Conservation (phyloP, 2,797 vertebrate genomes). For the Hypotaenidia philippensis region DNA sequence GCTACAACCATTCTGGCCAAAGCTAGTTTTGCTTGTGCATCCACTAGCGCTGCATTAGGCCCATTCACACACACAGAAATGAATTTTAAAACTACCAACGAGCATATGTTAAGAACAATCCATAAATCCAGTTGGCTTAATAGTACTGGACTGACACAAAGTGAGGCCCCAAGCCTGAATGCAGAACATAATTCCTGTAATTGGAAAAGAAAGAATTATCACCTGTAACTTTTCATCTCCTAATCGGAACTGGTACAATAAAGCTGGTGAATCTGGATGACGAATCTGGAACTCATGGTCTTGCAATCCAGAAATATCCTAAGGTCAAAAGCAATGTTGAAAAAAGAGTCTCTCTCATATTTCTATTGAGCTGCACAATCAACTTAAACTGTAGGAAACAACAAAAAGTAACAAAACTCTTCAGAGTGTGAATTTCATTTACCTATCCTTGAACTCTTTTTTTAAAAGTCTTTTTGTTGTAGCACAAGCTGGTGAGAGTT, state of each 20-base stretch:
- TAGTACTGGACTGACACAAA: neutral
- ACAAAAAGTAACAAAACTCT: neutral
- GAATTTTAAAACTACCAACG: neutral
- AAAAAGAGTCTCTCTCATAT: neutral
- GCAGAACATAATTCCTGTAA: neutral
- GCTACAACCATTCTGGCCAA: neutral
- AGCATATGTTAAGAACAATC: neutral
- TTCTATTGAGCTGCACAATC: neutral
- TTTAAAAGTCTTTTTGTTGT: neutral
- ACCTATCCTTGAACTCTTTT: neutral
- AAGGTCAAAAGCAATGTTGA: neutral
- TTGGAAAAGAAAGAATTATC: neutral
- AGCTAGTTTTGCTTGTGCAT: neutral
- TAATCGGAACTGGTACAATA: slow-evolving; percentile 92
- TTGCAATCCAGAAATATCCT: slow-evolving; percentile 97
- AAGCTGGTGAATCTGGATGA: slow-evolving; percentile 92
- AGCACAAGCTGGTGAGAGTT: neutral
- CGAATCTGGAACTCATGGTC: slow-evolving; percentile 97
- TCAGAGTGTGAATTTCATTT: neutral
- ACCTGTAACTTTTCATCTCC: slow-evolving; percentile 98
- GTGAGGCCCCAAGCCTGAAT: neutral
- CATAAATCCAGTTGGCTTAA: neutral
- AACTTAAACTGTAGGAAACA: neutral
- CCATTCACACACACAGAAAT: neutral
- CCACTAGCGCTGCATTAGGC: neutral